Conservation (phyloP, 2,113 vertebrate genomes). For the Cebus imitator region DNA sequence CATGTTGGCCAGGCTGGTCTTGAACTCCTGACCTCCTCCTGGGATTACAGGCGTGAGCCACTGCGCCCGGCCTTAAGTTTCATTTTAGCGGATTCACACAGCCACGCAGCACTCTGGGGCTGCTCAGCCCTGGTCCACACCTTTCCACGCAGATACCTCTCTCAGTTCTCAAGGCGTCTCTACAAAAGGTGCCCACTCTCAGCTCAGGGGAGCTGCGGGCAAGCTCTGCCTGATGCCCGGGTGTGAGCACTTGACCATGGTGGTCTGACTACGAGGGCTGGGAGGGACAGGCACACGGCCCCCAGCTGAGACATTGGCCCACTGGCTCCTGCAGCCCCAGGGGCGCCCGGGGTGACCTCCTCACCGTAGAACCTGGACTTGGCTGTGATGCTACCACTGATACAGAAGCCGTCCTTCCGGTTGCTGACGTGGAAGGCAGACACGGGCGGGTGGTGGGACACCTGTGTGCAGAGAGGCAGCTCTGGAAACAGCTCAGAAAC, state of each 20-base stretch:
- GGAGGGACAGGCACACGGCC: accelerated
- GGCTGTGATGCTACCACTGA: constrained; percentile 94
- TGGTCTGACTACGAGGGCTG: not conserved
- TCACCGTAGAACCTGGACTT: constrained; percentile 98
- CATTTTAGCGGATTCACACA: no score
- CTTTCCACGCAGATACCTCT: accelerated
- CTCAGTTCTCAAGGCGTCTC: accelerated
- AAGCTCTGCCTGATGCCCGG: not conserved
- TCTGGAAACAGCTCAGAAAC: accelerated
- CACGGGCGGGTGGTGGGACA: constrained; percentile 96
- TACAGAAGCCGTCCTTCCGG: constrained; percentile 94
- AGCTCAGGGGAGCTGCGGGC: accelerated
- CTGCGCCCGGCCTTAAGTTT: accelerated
- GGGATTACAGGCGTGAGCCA: no score
- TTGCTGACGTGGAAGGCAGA: constrained; percentile 97
- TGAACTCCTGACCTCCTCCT: no score
- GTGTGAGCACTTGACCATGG: not conserved
- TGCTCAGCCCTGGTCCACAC: accelerated
- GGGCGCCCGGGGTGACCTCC: accelerated
- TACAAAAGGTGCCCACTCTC: accelerated
- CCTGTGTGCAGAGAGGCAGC: constrained; percentile 81
- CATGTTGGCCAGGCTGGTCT: no score
- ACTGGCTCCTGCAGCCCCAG: not conserved
- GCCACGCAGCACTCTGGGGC: accelerated
- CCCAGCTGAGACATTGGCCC: no score